Base-by-base conservation (phyloP, 2,797 vertebrate species). In the Pseudochaenichthys georgianus region DNA sequence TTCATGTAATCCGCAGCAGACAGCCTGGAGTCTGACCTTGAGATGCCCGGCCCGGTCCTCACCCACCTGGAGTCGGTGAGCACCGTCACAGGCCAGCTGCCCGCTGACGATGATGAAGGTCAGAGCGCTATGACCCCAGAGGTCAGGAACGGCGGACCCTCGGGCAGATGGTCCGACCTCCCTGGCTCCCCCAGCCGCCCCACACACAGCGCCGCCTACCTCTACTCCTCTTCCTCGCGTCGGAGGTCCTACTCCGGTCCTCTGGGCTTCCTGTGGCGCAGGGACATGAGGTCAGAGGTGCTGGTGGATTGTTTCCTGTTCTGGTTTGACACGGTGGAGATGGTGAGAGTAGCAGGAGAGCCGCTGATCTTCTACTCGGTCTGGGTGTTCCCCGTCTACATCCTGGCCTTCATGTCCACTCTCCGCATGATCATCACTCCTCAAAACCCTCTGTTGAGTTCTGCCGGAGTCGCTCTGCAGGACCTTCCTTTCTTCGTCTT, bases 261-360 rank as follows among this genome's bases (percentile, higher is more conserved):
- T 4, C 82, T 94, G 16, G 67, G 75, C 38, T 71, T 85, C 13
- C 73, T 95, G 72, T 94, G 92, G 69, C 73, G 15, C 34, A 87
- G 38, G 45, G 96, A 97, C 2, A 16, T 55, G 0, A 87, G 96
- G 31, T 85, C 93, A 0, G 91, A 95, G 65, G 58, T 93, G 50
- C 89, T 96, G 67, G 81, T 94, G 59, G 83, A 92, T 19, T 81
- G 89, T 70, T 96, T 97, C 64, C 38, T 96, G 59, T 91, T 94
- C 78, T 97, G 96, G 96, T 77, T 95, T 0, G 96, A 97, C 89
- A 95, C 96, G 0, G 85, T 92, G 52, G 96, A 97, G 81, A 90
- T 97, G 93, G 51, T 97, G 45, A 91, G 96, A n/a, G 90, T 94
- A 38, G 92, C 90, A 0, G 94, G 94, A 28, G 73, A 90, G 19